A percentile compares a stretch with the other conserved stretches of the same genome.
These are phyloP conservation scores for Patiria pectinifera DNA, from an alignment of 53 echinoderm and acorn worm genomes.

Conservation along the genomic window DNA sequence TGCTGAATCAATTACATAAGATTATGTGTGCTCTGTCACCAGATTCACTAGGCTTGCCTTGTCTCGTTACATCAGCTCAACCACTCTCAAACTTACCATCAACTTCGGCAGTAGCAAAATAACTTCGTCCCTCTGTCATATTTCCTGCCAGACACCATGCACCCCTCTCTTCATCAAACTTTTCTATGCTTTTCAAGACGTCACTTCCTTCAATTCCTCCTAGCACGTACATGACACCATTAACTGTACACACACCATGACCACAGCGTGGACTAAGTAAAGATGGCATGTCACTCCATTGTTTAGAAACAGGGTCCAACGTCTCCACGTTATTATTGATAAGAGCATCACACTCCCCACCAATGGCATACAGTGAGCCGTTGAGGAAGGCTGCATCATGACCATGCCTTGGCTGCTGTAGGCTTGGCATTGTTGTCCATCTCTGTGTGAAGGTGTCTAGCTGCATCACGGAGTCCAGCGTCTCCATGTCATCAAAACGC, in stretches of 20 bases:
- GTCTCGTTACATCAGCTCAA: neutral
- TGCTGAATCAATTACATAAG: no score
- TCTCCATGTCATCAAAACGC: slow-evolving; percentile 82
- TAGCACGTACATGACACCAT: slow-evolving; percentile 83
- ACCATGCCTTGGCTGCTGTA: slow-evolving; percentile 85
- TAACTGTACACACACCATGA: slow-evolving; percentile 81
- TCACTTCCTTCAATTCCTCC: slow-evolving; percentile 90
- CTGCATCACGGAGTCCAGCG: slow-evolving; percentile 70
- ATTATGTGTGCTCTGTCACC: no score
- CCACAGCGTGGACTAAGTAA: slow-evolving; percentile 82
- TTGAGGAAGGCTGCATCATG: slow-evolving; percentile 72
- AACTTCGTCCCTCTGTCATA: slow-evolving; percentile 75
- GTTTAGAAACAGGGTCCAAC: slow-evolving; percentile 77
- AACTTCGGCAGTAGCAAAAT: slow-evolving; percentile 77
- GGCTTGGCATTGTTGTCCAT: slow-evolving; percentile 76
- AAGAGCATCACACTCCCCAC: slow-evolving; percentile 91
- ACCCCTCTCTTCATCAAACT: slow-evolving; percentile 77
- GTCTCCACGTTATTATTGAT: slow-evolving; percentile 86
- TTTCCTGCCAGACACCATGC: slow-evolving; percentile 74
- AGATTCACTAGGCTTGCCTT: no score
- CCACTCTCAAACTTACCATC: slow-evolving; percentile 68
- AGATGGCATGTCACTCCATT: slow-evolving; percentile 71
- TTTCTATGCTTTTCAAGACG: slow-evolving; percentile 81
- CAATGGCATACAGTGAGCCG: slow-evolving; percentile 87
- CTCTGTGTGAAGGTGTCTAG: slow-evolving; percentile 87